Conservation (phyloP, 2,113 vertebrate species). For the Zosterops borbonicus region DNA sequence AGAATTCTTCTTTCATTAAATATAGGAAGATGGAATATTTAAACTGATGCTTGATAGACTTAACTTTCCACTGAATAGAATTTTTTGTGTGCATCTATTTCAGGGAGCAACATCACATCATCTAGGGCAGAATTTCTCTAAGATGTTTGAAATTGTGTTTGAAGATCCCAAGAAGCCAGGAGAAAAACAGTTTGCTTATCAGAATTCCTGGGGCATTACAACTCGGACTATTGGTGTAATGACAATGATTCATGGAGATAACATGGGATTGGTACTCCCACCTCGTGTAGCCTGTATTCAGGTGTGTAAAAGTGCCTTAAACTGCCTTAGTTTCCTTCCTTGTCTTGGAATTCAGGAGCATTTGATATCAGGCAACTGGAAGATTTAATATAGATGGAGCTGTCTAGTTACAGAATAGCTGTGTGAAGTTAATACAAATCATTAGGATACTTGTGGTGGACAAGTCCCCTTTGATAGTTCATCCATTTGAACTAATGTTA, state of each 20-base stretch:
- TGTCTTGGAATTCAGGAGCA: neutral
- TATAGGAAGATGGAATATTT: neutral
- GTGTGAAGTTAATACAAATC: neutral
- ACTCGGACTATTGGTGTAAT: conserved; percentile 96
- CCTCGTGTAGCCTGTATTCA: conserved; percentile 92
- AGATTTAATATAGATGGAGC: neutral
- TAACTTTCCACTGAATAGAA: neutral
- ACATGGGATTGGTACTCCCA: conserved; percentile 92
- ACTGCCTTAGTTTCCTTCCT: neutral
- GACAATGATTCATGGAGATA: conserved; percentile 97
- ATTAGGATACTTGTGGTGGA: neutral
- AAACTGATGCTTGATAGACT: neutral
- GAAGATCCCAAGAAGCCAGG: conserved; percentile 94
- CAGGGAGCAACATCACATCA: conserved; percentile 97
- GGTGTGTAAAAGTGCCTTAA: conserved; percentile 70
- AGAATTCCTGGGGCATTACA: conserved; percentile 97
- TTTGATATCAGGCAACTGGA: neutral
- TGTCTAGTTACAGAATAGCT: neutral
- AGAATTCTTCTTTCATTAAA: neutral
- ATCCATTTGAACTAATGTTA: neutral
- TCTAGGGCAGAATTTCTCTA: conserved; percentile 96
- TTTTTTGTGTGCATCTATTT: conserved; percentile 10
- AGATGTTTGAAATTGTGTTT: conserved; percentile 96
- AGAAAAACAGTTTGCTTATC: conserved; percentile 93
- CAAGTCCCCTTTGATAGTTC: neutral